Evolutionary conservation across 2,113 vertebrate genomes (phyloP), one percentile per base, ranked within the genome.

Genomic region (Hippoglossus stenolepis): DNA sequence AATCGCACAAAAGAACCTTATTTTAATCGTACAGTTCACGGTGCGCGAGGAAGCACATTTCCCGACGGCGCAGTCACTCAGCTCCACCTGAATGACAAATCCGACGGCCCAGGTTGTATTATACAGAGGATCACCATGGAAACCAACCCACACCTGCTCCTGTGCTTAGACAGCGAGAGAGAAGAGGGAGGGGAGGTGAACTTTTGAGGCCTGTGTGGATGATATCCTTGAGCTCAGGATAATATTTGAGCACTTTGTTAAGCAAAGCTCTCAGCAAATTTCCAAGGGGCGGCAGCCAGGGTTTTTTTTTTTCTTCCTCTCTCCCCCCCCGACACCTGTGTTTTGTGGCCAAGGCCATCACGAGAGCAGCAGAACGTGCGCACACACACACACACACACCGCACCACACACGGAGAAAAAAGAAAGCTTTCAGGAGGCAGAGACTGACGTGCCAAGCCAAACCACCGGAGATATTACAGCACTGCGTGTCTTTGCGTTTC

Each of bases 101-200:
- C 72, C 78, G 40, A 40, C 6, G 59, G 62, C 74, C 64, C 60
- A 51, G 86, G 78, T 87, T 86, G 85, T 89, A 79, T 91, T 86
- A 56, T 83, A 65, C 73, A 72, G 61, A 61, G 8, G 24, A 84
- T 93, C 72, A 2, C 89, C 86, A 82, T 78, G 89, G 91, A 67
- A 91, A 93, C 93, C 82, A 80, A 57, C 88, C 87, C 89, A 90
- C 91, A 91, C 91, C 91, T 90, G 91, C 91, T 84, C 66, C 88
- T 69, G 87, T 75, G 78, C 82, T 88, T 70, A 76, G 77, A 73
- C 53, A 68, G 61, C 23, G 31, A 61, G 71, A 66, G 62, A 83
- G 80, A 31, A 57, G 61, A 64, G 62, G 56, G 31, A 72, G 67
- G 66, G 66, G 81, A 80, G 81, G 88, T 84, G 88, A 90, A 91